Percentiles rank a stretch among this genome's conserved stretches.
Conservation (phyloP, 1,140 invertebrate species). For the Cryptotermes secundus region DNA sequence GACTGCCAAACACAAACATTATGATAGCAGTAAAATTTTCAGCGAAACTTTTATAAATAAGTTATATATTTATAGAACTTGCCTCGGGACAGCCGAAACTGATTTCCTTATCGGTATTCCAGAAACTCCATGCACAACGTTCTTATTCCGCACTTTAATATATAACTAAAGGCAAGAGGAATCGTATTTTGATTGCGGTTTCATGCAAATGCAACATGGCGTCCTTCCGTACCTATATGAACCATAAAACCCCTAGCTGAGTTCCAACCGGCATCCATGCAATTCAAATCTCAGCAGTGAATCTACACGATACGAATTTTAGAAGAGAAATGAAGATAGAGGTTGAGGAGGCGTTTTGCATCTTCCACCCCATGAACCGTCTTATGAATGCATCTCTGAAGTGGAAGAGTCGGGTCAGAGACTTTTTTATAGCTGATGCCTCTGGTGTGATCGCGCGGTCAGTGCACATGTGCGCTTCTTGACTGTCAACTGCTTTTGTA, state of each 20-base stretch:
- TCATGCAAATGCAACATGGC: not conserved
- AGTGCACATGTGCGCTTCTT: not conserved
- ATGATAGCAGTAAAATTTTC: too few relatives aligned
- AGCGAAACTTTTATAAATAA: too few relatives aligned
- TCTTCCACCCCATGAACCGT: not conserved
- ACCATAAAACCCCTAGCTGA: not conserved
- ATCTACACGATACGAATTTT: slow-evolving; percentile 7
- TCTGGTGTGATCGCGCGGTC: not conserved
- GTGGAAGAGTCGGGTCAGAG: not conserved
- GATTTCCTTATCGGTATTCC: too few relatives aligned
- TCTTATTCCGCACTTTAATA: not conserved
- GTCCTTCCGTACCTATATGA: not conserved
- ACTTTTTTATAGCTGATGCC: slow-evolving; percentile 1
- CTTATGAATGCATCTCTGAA: slow-evolving; percentile 1
- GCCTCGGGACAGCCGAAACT: too few relatives aligned
- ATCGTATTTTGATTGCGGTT: not conserved
- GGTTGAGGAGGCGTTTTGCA: not conserved
- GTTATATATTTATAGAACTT: too few relatives aligned
- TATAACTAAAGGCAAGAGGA: not conserved
- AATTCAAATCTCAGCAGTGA: not conserved
- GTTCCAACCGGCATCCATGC: slow-evolving; percentile 6
- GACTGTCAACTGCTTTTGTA: slow-evolving; percentile 12
- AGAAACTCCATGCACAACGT: too few relatives aligned
- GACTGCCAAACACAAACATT: too few relatives aligned
- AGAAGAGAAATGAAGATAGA: slow-evolving; percentile 1